These are phyloP conservation scores for Tetragonula carbonaria DNA, from an alignment of 2,888 invertebrate species.

Conservation along the genomic window DNA sequence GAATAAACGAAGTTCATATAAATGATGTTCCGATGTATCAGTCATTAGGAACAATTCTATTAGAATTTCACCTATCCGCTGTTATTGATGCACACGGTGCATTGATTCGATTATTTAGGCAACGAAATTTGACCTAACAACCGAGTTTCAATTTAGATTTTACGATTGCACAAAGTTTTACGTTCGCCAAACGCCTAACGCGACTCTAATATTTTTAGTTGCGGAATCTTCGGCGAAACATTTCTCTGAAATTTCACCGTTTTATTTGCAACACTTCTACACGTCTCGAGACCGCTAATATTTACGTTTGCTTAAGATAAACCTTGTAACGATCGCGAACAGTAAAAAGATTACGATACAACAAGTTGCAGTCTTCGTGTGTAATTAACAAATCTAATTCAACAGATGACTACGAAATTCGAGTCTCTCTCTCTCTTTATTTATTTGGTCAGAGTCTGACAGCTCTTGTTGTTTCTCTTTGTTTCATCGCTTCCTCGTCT, in stretches of 20 bases:
- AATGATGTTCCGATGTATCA: too few relatives aligned
- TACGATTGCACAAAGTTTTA: too few relatives aligned
- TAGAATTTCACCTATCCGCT: too few relatives aligned
- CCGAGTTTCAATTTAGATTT: too few relatives aligned
- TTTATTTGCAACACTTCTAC: not conserved
- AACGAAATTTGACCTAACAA: too few relatives aligned
- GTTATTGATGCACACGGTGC: too few relatives aligned
- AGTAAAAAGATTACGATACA: not conserved
- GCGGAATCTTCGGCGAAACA: not conserved
- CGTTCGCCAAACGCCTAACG: too few relatives aligned
- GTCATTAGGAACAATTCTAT: too few relatives aligned
- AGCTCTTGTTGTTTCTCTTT: slow-evolving; percentile 26
- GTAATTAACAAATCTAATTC: not conserved
- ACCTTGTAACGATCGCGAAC: not conserved
- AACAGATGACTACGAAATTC: not conserved
- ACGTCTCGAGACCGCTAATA: not conserved
- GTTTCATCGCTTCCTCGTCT: slow-evolving; percentile 14
- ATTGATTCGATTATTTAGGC: too few relatives aligned
- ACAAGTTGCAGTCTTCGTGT: not conserved
- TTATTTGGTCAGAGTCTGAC: not conserved
- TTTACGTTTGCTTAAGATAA: not conserved
- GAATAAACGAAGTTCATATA: too few relatives aligned
- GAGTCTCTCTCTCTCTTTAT: not conserved
- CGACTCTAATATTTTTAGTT: too few relatives aligned
- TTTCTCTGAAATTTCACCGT: not conserved